Conservation (phyloP, 37 sponge, comb jelly and placozoan species). For the Halichondria panicea region DNA sequence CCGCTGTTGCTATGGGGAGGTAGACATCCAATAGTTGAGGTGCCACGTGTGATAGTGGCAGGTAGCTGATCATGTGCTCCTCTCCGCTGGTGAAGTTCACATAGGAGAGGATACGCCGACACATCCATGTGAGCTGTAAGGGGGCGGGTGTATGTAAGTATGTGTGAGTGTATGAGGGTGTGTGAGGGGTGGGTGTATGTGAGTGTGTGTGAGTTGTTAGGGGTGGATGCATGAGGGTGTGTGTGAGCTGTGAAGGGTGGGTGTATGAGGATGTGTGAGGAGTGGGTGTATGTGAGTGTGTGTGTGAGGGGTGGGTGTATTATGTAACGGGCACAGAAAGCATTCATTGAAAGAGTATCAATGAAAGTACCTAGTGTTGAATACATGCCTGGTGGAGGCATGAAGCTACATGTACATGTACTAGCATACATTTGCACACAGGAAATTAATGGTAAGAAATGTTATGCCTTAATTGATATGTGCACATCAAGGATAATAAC, state of each 20-base stretch:
- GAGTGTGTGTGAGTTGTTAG: background rate
- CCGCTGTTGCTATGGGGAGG: slow-evolving; percentile 33
- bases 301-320: background rate
- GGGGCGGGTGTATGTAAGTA: background rate
- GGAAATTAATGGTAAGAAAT: too few relatives aligned
- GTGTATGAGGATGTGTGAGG: too few relatives aligned
- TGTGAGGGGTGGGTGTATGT: background rate
- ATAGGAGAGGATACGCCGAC: slow-evolving; percentile 9
- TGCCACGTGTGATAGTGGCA: slow-evolving; percentile 85
- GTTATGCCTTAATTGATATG: too few relatives aligned
- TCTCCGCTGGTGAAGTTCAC: slow-evolving; percentile 36
- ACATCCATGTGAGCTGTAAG: slow-evolving; percentile 72
- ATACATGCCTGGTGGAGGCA: too few relatives aligned
- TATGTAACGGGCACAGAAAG: background rate
- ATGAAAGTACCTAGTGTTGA: too few relatives aligned
- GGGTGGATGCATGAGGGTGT: background rate
- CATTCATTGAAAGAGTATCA: too few relatives aligned
- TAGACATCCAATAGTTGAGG: slow-evolving; percentile 84
- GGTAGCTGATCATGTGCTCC: slow-evolving; percentile 81
- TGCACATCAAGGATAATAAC: too few relatives aligned
- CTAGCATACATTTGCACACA: too few relatives aligned
- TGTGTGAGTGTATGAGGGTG: background rate
- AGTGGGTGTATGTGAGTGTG: background rate
- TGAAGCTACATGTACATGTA: too few relatives aligned
- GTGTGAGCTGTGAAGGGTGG: background rate